phyloP scores from a whole-genome alignment of 2,797 vertebrate species.

The Apodemus agrarius region DNA sequence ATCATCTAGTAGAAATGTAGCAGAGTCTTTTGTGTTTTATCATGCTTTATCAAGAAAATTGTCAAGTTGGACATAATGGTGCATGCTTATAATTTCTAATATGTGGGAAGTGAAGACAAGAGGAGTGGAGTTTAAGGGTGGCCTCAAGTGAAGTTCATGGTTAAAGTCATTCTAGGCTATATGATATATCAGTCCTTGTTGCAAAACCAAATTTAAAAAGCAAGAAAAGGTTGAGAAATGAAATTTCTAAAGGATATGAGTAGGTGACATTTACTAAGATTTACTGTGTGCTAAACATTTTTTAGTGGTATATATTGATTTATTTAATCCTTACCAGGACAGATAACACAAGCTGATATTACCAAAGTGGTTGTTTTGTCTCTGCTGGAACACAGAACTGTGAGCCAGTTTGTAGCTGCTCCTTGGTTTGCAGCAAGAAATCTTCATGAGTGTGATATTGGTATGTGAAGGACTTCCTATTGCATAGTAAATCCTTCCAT shows the following conservation, averaged over 20 bases:
- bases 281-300: slow-evolving; percentile 28
- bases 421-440: slow-evolving; percentile 36
- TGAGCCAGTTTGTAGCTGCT: slow-evolving; percentile 56
- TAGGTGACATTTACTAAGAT: slow-evolving; percentile 10
- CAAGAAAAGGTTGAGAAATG: slow-evolving; percentile 48
- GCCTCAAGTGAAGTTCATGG: no score
- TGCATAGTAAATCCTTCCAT: slow-evolving; percentile 17
- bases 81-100: neutral
- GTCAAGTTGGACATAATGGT: neutral
- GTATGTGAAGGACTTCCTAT: neutral
- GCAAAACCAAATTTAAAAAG: neutral
- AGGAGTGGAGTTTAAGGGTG: neutral
- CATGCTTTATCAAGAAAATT: slow-evolving; percentile 50
- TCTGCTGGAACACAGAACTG: slow-evolving; percentile 4
- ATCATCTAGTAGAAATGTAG: slow-evolving; percentile 9
- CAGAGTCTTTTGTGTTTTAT: slow-evolving; percentile 15
- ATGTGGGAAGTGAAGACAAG: neutral
- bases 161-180: no score
- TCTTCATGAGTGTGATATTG: slow-evolving; percentile 20
- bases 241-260: slow-evolving; percentile 25
- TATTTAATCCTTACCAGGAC: slow-evolving; percentile 25
- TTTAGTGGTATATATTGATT: slow-evolving; percentile 12
- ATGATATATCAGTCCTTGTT: neutral
- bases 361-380: slow-evolving; percentile 14
- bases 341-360: neutral